Evolutionary conservation across 2,113 vertebrate genomes (phyloP).

Genomic region (Motacilla tschutschensis): DNA sequence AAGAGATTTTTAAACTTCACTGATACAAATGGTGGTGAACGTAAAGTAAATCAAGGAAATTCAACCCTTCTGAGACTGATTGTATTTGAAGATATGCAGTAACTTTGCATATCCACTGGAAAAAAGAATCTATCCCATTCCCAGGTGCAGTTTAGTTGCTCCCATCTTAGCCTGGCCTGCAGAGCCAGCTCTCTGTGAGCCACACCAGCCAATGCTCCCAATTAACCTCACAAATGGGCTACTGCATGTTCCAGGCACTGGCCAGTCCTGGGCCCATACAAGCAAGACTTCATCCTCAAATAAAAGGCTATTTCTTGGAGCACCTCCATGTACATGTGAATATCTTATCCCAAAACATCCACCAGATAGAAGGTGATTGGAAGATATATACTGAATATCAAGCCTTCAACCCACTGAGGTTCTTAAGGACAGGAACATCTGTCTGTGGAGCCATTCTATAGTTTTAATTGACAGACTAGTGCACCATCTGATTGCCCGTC

Average conservation of each 20-base stretch:
- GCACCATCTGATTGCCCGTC: neutral
- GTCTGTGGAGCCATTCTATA: neutral
- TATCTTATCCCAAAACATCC: neutral
- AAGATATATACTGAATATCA: neutral
- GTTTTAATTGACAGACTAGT: neutral
- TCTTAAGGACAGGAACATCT: neutral
- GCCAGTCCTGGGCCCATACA: accelerated
- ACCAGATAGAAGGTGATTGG: accelerated
- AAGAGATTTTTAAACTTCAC: neutral
- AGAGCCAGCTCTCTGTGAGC: neutral
- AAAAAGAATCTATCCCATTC: neutral
- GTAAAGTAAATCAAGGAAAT: neutral
- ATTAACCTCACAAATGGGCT: neutral
- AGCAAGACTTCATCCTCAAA: neutral
- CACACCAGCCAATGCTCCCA: neutral
- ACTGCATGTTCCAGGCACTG: neutral
- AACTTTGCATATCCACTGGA: neutral
- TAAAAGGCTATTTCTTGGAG: neutral
- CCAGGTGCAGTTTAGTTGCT: neutral
- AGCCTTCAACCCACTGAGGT: neutral
- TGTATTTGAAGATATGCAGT: accelerated
- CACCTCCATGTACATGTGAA: neutral
- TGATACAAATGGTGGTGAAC: neutral
- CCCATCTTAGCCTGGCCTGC: neutral
- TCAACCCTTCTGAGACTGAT: neutral